Conservation (phyloP, 2,113 vertebrate genomes). For the Arenaria interpres region DNA sequence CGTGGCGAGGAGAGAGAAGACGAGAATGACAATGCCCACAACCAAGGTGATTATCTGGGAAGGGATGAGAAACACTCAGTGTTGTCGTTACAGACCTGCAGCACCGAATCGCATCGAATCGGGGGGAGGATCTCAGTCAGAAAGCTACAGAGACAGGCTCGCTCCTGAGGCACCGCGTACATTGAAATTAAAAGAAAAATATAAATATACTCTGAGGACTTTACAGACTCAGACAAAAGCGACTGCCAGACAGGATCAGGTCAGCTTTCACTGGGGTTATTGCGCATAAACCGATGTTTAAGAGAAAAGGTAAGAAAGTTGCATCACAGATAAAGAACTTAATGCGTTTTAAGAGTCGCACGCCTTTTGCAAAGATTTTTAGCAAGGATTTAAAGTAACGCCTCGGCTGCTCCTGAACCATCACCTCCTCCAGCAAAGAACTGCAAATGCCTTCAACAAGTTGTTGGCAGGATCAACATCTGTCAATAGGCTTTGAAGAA, state of each 20-base stretch:
- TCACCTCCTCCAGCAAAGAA: not conserved
- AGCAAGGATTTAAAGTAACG: accelerated
- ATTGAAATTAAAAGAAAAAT: not conserved
- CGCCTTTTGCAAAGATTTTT: not conserved
- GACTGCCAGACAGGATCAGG: not conserved
- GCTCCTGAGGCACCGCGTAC: accelerated
- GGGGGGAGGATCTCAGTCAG: not conserved
- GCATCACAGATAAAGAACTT: accelerated
- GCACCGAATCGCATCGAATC: accelerated
- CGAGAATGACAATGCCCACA: slow-evolving; percentile 81
- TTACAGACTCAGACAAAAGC: not conserved
- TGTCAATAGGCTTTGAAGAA: not conserved
- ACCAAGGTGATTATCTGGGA: slow-evolving; percentile 86
- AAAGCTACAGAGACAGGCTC: not conserved
- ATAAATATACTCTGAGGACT: not conserved
- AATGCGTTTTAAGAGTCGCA: accelerated
- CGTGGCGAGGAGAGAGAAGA: slow-evolving; percentile 83
- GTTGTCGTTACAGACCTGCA: not conserved
- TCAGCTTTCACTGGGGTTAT: not conserved
- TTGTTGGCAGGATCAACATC: not conserved
- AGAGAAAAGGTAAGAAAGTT: not conserved
- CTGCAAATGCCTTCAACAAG: not conserved
- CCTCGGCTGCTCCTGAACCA: not conserved
- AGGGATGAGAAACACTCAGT: not conserved
- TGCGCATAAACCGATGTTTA: not conserved